Evolutionary conservation across 2,113 vertebrate species (phyloP).

Genomic region (Corythoichthys haematopterus): DNA sequence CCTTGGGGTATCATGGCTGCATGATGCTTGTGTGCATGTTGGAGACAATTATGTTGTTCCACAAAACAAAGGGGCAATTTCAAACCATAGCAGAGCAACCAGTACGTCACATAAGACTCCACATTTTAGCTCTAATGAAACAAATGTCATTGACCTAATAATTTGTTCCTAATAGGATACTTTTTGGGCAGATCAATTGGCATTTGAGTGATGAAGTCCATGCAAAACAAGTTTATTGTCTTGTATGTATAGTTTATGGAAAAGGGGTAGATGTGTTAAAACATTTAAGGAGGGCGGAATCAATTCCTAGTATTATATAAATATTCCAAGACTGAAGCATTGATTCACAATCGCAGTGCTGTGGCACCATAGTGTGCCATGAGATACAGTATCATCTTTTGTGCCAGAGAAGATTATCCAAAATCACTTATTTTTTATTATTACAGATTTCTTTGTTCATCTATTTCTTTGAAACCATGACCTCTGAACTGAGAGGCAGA

Average conservation of each 20-base stretch:
- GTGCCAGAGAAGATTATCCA: not conserved
- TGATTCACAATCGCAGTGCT: not conserved
- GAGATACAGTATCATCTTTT: no score
- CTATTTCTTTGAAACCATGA: no score
- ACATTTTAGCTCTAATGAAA: constrained; percentile 37
- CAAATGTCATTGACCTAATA: constrained; percentile 31
- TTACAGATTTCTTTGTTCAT: no score
- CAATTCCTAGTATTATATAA: no score
- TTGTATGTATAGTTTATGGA: not conserved
- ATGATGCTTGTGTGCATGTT: constrained; percentile 60
- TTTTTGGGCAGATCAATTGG: not conserved
- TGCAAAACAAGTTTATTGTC: not conserved
- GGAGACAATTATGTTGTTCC: constrained; percentile 75
- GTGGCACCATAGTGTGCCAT: not conserved
- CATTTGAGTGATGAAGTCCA: not conserved
- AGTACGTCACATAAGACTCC: constrained; percentile 25
- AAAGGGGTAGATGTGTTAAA: not conserved
- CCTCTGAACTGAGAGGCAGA: no score
- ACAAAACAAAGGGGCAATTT: constrained; percentile 66
- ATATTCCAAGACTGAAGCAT: not conserved
- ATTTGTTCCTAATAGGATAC: constrained; percentile 21
- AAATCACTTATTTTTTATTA: not conserved
- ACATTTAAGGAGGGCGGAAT: not conserved
- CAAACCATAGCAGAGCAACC: constrained; percentile 52
- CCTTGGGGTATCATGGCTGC: constrained; percentile 76